Base-by-base conservation (phyloP, 2,113 vertebrate species). In the Vulpes vulpes region DNA sequence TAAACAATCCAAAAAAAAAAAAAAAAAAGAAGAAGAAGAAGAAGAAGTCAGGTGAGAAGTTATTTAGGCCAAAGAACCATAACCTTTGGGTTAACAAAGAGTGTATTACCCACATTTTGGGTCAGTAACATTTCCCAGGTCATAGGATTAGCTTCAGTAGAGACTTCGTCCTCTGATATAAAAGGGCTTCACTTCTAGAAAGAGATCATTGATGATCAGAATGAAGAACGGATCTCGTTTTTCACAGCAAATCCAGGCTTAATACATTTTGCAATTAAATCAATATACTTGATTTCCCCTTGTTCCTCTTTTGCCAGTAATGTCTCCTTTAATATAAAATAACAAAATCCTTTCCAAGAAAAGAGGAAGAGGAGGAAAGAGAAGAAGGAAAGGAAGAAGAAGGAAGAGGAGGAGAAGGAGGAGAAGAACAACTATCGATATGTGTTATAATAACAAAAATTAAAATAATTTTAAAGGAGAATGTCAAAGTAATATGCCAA, bases 171-270 rank as follows among this genome's bases (percentile, higher is more conserved):
- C 17, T 96, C 55, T 80, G 23, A 89, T 49, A 30, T 49, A 94
- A 91, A 88, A 90, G 0, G 12, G 0, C 23, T 93, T 79, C 57
- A 96, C 16, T 74, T 67, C 12, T 76, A 20, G 10, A 86, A 79
- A 69, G 14, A 92, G 43, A 88, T 74, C 79, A 94, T 89, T 84
- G 22, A 76, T 81, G 10, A 93, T 94, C 15, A 89, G 51, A 93
- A 89, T 89, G 35, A 88, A 64, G 11, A 94, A 79, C 32, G 67
- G 3, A 53, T 1, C 22, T 92, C 27, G 91, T 87, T 96, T n/a
- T 91, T 82, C 23, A 38, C 27, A 81, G 35, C 16, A 96, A 95
- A 81, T 3, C 0, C 14, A 69, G 25, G 64, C 8, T 90, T 84
- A 84, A 91, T 38, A 59, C 78, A 83, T 92, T 85, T 83, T 92